Evolutionary conservation across 2,113 vertebrate species (phyloP).

Genomic region (Marmota flaviventris): DNA sequence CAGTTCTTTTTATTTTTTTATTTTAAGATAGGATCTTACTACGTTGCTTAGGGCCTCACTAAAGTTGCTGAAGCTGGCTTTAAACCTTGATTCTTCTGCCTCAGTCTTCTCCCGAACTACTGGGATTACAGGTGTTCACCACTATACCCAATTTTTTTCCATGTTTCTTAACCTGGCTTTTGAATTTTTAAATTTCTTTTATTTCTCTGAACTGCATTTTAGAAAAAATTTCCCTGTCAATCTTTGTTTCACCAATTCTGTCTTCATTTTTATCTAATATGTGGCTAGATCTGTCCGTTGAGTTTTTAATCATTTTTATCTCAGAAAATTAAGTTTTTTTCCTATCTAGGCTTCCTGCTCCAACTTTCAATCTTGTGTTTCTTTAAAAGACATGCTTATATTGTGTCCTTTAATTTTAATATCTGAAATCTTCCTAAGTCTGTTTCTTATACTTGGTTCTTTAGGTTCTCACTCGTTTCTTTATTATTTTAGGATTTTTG

Average conservation of each 20-base stretch:
- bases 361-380: background rate
- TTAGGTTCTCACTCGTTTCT: background rate
- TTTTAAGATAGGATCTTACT: no score
- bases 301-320: background rate
- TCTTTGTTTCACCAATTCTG: background rate
- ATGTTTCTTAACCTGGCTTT: background rate
- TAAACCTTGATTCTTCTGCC: no score
- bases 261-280: background rate
- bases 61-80: no score
- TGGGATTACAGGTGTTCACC: no score
- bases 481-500: constrained; percentile 23
- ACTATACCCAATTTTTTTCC: background rate
- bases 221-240: background rate
- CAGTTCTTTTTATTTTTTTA: no score
- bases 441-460: background rate
- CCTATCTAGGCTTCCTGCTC: background rate
- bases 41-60: no score
- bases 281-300: background rate
- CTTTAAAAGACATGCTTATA: background rate
- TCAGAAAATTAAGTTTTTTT: background rate
- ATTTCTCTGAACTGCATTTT: background rate
- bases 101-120: no score
- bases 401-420: background rate
- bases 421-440: background rate
- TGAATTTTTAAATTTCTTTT: background rate